phyloP scores from a whole-genome alignment of 2,113 vertebrate genomes.

The Gymnogyps californianus region DNA sequence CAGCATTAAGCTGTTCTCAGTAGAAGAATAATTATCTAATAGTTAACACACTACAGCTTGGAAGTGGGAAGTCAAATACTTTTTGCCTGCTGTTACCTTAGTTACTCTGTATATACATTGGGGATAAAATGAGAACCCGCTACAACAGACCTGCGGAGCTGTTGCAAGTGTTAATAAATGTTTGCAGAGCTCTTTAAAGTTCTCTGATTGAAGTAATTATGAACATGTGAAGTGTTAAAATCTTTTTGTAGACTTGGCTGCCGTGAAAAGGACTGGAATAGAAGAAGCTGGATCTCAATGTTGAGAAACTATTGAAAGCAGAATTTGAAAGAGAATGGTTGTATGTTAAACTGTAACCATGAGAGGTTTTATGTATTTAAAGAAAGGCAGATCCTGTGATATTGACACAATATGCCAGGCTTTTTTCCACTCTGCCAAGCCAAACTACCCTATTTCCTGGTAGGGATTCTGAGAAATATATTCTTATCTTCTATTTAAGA shows the following conservation, averaged over 20 bases:
- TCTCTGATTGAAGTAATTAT: background rate
- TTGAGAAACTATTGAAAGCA: background rate
- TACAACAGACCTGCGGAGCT: background rate
- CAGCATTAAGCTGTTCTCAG: background rate
- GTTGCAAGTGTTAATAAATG: slow-evolving; percentile 23
- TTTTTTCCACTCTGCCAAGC: background rate
- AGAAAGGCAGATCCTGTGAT: slow-evolving; percentile 1
- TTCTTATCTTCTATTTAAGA: background rate
- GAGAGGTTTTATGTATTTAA: background rate
- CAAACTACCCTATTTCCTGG: background rate
- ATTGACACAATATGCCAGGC: background rate
- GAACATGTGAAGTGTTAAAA: slow-evolving; percentile 33
- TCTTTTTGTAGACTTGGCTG: slow-evolving; percentile 28
- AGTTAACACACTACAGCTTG: slow-evolving; percentile 44
- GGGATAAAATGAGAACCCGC: slow-evolving; percentile 34
- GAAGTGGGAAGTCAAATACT: slow-evolving; percentile 51
- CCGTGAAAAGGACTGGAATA: slow-evolving; percentile 2
- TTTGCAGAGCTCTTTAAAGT: slow-evolving; percentile 21
- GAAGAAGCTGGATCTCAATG: background rate
- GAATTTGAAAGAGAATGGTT: slow-evolving; percentile 3
- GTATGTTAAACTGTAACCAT: background rate
- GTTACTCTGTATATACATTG: slow-evolving; percentile 13
- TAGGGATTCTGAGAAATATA: background rate
- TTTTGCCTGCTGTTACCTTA: slow-evolving; percentile 52
- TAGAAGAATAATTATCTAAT: slow-evolving; percentile 23